Evolutionary conservation across 2,113 vertebrate species (phyloP).

Genomic region (Oophaga pumilio): DNA sequence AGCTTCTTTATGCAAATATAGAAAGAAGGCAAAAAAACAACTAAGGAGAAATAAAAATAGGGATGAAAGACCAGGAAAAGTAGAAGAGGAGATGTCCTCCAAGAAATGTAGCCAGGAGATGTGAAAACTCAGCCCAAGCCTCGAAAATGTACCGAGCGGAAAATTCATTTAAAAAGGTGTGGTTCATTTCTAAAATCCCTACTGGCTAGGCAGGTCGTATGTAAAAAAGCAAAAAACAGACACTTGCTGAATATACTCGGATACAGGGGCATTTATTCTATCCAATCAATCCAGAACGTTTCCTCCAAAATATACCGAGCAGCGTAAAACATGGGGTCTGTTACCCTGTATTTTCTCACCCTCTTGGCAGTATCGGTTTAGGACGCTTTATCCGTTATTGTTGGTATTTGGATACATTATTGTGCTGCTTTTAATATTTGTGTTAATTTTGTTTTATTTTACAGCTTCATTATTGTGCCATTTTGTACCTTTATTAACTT

Average conservation of each 20-base stretch:
- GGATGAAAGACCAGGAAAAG: not conserved
- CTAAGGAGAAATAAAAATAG: not conserved
- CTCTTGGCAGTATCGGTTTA: too few species aligned
- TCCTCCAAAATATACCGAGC: too few species aligned
- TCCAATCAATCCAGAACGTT: too few species aligned
- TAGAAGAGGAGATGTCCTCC: not conserved
- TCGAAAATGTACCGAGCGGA: not conserved
- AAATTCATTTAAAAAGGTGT: constrained; percentile 34
- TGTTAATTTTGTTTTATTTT: too few species aligned
- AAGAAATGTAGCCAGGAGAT: not conserved
- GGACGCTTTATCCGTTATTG: too few species aligned
- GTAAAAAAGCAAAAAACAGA: not conserved
- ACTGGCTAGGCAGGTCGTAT: not conserved
- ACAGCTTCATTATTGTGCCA: too few species aligned
- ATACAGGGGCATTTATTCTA: not conserved
- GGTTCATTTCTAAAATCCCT: not conserved
- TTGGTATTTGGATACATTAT: too few species aligned
- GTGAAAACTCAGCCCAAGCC: not conserved
- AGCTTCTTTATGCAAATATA: not conserved
- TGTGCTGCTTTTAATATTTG: too few species aligned
- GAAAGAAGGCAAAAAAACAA: not conserved
- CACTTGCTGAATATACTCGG: not conserved
- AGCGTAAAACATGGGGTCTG: too few species aligned
- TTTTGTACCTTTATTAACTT: too few species aligned
- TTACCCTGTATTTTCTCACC: too few species aligned